Conservation (phyloP, 2,113 vertebrate species). For the Thalassarche chlororhynchos region DNA sequence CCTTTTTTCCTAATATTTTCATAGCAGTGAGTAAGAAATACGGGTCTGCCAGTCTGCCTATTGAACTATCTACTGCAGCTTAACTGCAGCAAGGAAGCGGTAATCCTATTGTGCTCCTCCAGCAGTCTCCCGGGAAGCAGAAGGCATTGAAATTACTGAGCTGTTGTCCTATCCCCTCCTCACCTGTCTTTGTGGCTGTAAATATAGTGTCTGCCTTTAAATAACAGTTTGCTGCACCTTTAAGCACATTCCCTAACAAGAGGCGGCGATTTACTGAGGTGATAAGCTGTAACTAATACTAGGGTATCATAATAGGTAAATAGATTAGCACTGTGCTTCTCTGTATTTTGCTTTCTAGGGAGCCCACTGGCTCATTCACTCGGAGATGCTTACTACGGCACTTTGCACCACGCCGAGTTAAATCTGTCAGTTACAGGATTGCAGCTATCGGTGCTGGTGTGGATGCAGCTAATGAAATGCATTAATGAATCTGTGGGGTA, state of each 20-base stretch:
- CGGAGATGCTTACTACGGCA: constrained; percentile 8
- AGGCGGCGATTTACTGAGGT: constrained; percentile 88
- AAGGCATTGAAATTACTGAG: constrained; percentile 67
- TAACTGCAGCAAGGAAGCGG: constrained; percentile 69
- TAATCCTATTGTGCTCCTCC: constrained; percentile 78
- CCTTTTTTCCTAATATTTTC: constrained; percentile 51
- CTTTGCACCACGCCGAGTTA: not conserved
- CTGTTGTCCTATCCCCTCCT: constrained; percentile 67
- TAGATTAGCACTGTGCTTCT: constrained; percentile 58
- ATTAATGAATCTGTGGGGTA: not conserved
- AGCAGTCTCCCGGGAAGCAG: constrained; percentile 72
- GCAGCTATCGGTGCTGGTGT: not conserved
- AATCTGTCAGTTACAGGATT: not conserved
- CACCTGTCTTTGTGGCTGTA: constrained; percentile 77
- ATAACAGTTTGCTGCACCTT: constrained; percentile 83
- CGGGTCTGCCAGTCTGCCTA: constrained; percentile 48
- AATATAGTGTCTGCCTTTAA: constrained; percentile 81
- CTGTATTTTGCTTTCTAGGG: constrained; percentile 70
- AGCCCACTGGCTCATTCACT: not conserved
- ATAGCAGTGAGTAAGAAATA: constrained; percentile 62
- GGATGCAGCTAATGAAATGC: not conserved
- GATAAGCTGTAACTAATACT: constrained; percentile 91
- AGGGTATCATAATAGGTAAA: constrained; percentile 88
- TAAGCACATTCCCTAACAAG: constrained; percentile 75
- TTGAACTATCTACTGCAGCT: constrained; percentile 71